Conservation (phyloP, 2,888 invertebrate genomes). For the Rotaria macrura region DNA sequence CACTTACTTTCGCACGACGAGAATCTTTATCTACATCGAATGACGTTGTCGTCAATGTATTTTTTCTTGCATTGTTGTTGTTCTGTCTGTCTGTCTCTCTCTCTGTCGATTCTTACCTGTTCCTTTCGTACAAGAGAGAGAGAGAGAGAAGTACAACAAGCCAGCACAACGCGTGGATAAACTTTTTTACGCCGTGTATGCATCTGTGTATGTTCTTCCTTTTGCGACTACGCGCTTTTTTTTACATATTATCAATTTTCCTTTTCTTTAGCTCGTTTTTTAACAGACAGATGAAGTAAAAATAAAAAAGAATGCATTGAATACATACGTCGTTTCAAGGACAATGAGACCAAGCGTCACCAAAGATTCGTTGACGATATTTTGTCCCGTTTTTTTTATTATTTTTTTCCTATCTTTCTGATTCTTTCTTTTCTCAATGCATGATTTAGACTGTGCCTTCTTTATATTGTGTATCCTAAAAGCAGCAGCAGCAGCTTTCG, state of each 20-base stretch:
- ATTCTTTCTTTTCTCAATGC: neutral
- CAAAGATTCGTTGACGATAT: neutral
- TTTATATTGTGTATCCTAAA: neutral
- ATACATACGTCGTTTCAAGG: neutral
- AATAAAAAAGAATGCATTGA: neutral
- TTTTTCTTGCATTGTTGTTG: slow-evolving; percentile 11
- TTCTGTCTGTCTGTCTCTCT: neutral
- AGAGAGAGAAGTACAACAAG: neutral
- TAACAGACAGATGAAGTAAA: neutral
- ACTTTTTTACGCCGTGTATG: neutral
- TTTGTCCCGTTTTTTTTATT: neutral
- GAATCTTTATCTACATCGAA: neutral
- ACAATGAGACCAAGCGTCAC: neutral
- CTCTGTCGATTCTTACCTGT: slow-evolving; percentile 8
- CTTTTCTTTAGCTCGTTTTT: neutral
- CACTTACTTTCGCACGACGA: slow-evolving; percentile 7
- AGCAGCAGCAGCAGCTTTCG: neutral
- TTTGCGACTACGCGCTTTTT: neutral
- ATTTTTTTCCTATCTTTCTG: neutral
- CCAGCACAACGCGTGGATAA: neutral
- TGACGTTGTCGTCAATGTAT: neutral
- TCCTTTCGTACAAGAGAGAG: neutral
- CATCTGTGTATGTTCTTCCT: neutral
- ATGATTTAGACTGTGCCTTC: neutral
- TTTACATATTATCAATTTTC: slow-evolving; percentile 6